Evolutionary conservation across 2,888 invertebrate genomes (phyloP), one percentile per base, ranked within the genome.

Genomic region (Blera fallax): DNA sequence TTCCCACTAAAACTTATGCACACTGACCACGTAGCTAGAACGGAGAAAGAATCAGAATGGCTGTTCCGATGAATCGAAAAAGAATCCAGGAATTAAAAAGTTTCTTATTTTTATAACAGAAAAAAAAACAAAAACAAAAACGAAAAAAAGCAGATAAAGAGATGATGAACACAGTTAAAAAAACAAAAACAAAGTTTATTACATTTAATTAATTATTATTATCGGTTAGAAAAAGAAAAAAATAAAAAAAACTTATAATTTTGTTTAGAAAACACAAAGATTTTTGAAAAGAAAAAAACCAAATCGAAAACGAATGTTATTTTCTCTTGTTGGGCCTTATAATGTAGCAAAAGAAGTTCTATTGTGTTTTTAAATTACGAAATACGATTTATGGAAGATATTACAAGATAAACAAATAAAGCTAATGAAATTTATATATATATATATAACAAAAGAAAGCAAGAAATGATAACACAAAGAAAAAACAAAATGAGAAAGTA

Each of bases 281-380:
- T 45, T 62, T 56, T 48, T 54, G n/a, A 52, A 70, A 45, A 67
- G 48, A 80, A 60, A 83, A 87, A 56, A 62, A 80, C 37, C 83
- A 69, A 87, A 81, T 74, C 76, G 82, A 87, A 87, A 87, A 74
- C 72, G 58, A 73, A 87, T 83, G 78, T 87, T 87, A 79, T 74
- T 83, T 87, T 87, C 82, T 87, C 87, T 87, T 87, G 87, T 87
- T 87, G 87, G 87, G 87, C 87, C 87, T 87, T 87, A 87, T 84
- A 87, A 84, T 87, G 82, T 82, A 87, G 87, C 87, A 82, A 87
- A 87, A 83, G 56, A 85, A 87, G 67, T 81, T 78, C 69, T 80
- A 72, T 84, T 84, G 72, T 76, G 64, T 74, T 80, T 81, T 79
- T 78, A 67, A 72, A 73, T 78, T 70, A 80, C 72, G 80, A 80